phyloP scores from a whole-genome alignment of 2,797 vertebrate species.

The Alosa sapidissima region DNA sequence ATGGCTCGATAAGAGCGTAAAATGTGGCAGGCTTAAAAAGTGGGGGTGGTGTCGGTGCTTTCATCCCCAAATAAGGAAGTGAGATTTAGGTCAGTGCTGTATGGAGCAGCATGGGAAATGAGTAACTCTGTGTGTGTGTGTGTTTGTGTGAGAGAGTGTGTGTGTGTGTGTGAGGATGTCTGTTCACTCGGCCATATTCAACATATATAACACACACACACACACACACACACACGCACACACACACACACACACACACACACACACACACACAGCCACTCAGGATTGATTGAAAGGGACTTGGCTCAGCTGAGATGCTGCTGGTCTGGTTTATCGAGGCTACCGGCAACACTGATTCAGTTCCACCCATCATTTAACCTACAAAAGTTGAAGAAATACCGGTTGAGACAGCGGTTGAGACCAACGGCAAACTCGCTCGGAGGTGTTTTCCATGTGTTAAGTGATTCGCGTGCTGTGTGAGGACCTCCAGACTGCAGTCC shows the following conservation, averaged over 20 bases:
- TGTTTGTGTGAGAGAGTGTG: background rate
- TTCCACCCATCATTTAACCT: slow-evolving; percentile 9
- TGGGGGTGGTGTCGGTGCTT: slow-evolving; percentile 31
- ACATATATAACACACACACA: background rate
- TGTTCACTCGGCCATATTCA: background rate
- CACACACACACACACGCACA: too few relatives aligned
- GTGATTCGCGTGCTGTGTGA: background rate
- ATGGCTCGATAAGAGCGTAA: slow-evolving; percentile 20
- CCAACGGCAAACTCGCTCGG: background rate
- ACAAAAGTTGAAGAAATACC: background rate
- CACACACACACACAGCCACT: background rate
- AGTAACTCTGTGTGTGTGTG: background rate
- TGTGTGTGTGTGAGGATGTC: slow-evolving; percentile 4
- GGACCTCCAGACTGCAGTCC: background rate
- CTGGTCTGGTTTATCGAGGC: slow-evolving; percentile 9
- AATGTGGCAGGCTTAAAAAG: slow-evolving; percentile 38
- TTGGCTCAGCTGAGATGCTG: background rate
- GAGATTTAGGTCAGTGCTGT: slow-evolving; percentile 35
- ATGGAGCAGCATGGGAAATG: slow-evolving; percentile 12
- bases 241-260: too few relatives aligned
- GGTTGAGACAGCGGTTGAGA: background rate
- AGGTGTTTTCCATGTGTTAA: background rate
- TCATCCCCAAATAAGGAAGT: slow-evolving; percentile 29
- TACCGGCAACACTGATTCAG: background rate
- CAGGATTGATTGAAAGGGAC: background rate